These are phyloP conservation scores for Agonopterix subpropinquella DNA, from an alignment of 2,888 invertebrate species.

Conservation along the genomic window DNA sequence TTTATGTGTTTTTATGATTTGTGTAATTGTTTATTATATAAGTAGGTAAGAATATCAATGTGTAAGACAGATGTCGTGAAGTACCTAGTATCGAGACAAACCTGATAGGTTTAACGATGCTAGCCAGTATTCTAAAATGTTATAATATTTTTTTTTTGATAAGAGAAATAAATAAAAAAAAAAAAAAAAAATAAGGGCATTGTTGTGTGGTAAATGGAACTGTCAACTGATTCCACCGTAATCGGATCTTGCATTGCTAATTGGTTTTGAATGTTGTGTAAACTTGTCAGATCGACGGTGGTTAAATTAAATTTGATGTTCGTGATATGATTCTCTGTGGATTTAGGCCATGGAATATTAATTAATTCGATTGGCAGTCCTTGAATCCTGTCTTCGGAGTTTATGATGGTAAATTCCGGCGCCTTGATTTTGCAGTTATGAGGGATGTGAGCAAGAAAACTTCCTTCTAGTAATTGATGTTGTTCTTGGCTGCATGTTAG, in stretches of 20 bases:
- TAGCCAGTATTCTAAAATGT: no score
- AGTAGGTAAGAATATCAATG: no score
- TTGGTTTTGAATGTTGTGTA: neutral
- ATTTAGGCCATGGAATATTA: neutral
- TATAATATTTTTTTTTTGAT: no score
- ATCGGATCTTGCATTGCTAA: neutral
- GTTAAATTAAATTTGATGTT: neutral
- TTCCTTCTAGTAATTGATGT: slow-evolving; percentile 13
- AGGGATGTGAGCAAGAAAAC: slow-evolving; percentile 13
- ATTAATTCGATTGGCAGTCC: slow-evolving; percentile 2
- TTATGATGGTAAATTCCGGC: neutral
- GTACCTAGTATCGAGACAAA: no score
- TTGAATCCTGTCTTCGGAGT: slow-evolving; percentile 5
- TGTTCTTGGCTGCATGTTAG: slow-evolving; percentile 15
- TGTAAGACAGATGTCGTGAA: no score
- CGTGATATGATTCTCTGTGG: neutral
- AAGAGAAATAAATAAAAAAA: no score
- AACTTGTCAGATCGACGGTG: neutral
- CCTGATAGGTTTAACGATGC: no score
- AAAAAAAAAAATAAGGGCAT: no score
- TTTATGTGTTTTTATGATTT: no score
- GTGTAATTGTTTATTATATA: no score
- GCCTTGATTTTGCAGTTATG: slow-evolving; percentile 4
- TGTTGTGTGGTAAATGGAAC: slow-evolving; percentile 2
- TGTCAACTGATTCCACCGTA: neutral